Evolutionary conservation across 2,888 invertebrate species (phyloP).

Genomic region (Lamellibrachia satsuma): DNA sequence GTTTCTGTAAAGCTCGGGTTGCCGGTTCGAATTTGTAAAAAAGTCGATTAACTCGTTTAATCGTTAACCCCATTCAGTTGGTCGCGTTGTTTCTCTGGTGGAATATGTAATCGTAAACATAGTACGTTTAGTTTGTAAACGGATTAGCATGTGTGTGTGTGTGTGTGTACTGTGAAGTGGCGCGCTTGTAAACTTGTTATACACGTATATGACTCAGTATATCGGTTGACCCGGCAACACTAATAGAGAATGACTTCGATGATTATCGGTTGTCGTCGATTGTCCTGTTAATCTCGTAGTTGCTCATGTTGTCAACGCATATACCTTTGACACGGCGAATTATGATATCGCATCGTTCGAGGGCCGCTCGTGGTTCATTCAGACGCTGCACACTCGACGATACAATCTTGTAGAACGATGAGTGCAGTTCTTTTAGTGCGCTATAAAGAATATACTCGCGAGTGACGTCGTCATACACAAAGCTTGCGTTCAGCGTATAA

Average conservation of each 20-base stretch:
- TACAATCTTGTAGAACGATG: no score
- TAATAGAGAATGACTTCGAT: background rate
- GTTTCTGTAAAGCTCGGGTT: background rate
- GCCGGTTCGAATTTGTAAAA: background rate
- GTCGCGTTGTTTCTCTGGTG: background rate
- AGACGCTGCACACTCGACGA: no score
- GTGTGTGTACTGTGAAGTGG: background rate
- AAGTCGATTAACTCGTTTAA: background rate
- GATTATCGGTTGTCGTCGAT: background rate
- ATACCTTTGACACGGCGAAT: no score
- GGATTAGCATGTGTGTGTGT: background rate
- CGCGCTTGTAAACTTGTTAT: background rate
- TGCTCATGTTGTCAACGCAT: no score
- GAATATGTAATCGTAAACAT: background rate
- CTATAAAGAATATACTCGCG: no score
- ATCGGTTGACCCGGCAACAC: background rate
- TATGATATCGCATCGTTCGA: no score
- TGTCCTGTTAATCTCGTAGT: background rate
- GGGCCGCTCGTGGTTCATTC: no score
- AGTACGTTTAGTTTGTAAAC: background rate
- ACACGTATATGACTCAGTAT: background rate
- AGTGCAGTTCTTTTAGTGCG: no score
- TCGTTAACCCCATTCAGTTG: background rate
- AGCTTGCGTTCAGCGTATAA: no score
- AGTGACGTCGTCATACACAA: no score